A percentile compares a stretch with the other conserved stretches of the same genome.
Conservation (phyloP, 2,888 invertebrate species). For the Cepaea hortensis region DNA sequence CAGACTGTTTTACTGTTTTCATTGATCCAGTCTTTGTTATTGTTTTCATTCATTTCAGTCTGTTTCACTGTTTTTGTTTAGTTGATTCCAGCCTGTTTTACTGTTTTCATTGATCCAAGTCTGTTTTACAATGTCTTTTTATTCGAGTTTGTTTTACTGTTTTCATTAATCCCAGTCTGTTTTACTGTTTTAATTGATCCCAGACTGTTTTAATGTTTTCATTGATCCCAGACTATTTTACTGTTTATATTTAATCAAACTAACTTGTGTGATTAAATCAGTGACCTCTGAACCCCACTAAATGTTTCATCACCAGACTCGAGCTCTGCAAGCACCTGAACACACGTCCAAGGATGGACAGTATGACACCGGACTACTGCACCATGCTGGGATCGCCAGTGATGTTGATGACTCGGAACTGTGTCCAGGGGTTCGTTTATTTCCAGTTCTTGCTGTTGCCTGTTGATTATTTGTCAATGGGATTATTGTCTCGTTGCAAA, state of each 20-base stretch:
- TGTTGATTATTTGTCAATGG: background rate
- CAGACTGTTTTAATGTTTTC: background rate
- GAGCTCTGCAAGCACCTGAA: constrained; percentile 53
- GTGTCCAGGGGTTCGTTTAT: constrained; percentile 35
- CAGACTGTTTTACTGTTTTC: too few relatives aligned
- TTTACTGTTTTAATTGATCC: background rate
- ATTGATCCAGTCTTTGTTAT: too few relatives aligned
- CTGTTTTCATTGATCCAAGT: too few relatives aligned
- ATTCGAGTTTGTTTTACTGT: too few relatives aligned
- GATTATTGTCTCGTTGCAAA: background rate
- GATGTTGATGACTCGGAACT: constrained; percentile 41
- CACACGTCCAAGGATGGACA: constrained; percentile 52
- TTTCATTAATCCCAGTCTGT: background rate
- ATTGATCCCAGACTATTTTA: background rate
- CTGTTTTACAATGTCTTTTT: too few relatives aligned
- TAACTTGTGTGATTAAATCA: background rate
- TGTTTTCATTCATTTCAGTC: too few relatives aligned
- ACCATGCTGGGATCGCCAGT: constrained; percentile 41
- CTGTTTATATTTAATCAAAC: background rate
- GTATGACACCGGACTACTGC: constrained; percentile 52
- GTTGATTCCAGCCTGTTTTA: too few relatives aligned
- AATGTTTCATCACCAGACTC: constrained; percentile 2
- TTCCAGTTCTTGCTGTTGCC: background rate
- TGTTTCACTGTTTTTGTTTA: too few relatives aligned
- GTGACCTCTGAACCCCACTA: background rate